These are phyloP conservation scores for Xiphydria camelus DNA, from an alignment of 2,888 invertebrate genomes.

Conservation along the genomic window DNA sequence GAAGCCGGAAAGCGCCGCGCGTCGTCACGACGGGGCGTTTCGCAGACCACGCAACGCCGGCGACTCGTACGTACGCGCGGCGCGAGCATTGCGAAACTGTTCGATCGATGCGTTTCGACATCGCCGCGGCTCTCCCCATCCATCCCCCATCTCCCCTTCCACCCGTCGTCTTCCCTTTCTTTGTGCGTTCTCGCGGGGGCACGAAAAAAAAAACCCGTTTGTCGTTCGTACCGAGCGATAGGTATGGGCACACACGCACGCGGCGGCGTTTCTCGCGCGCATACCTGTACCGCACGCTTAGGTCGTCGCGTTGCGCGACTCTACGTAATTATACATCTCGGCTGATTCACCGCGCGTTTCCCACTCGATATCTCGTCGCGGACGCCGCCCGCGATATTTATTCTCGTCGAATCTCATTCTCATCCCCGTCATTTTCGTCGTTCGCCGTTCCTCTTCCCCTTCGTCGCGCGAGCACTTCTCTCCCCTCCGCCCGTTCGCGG, in stretches of 20 bases:
- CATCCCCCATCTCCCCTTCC: not conserved
- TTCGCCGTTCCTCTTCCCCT: too few relatives aligned
- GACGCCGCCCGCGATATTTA: not conserved
- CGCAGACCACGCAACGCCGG: too few relatives aligned
- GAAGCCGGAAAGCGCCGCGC: too few relatives aligned
- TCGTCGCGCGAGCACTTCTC: too few relatives aligned
- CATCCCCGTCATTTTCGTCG: too few relatives aligned
- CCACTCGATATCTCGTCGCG: not conserved
- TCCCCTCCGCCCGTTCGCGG: too few relatives aligned
- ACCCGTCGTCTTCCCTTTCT: not conserved
- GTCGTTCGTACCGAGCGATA: not conserved
- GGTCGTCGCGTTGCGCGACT: too few relatives aligned
- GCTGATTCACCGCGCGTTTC: conserved; percentile 1
- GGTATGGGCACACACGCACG: not conserved
- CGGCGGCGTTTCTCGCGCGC: too few relatives aligned
- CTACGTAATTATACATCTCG: not conserved
- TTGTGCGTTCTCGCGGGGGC: not conserved
- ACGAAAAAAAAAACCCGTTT: conserved; percentile 2
- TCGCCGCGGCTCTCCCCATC: not conserved
- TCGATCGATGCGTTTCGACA: conserved; percentile 3
- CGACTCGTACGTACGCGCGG: not conserved
- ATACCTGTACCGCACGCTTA: too few relatives aligned
- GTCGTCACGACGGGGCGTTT: too few relatives aligned
- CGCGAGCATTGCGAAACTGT: not conserved
- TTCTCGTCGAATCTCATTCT: too few relatives aligned